Evolutionary conservation across 2,888 invertebrate species (phyloP).

Genomic region (Corbicula japonica): DNA sequence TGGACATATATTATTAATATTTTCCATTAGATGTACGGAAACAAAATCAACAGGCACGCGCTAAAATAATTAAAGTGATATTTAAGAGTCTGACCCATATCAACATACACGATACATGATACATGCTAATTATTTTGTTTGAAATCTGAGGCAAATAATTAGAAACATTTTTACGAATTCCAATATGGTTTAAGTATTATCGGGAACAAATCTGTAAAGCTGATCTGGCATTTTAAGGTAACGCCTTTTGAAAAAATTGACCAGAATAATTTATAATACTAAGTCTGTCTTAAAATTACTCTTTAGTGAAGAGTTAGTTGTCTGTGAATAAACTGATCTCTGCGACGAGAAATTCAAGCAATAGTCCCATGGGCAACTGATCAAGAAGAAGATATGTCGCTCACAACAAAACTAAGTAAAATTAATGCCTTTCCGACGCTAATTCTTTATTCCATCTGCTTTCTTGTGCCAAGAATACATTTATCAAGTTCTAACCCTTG

Average conservation of each 20-base stretch:
- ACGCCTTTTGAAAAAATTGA: slow-evolving; percentile 42
- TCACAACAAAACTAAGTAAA: slow-evolving; percentile 61
- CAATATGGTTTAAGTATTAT: slow-evolving; percentile 38
- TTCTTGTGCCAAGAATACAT: slow-evolving; percentile 54
- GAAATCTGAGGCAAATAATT: slow-evolving; percentile 42
- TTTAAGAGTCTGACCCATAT: too few species aligned
- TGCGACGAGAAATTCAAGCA: slow-evolving; percentile 22
- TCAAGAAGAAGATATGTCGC: slow-evolving; percentile 53
- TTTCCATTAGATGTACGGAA: too few species aligned
- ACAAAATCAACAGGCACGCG: slow-evolving; percentile 29
- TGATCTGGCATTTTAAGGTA: slow-evolving; percentile 23
- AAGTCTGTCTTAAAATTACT: slow-evolving; percentile 19
- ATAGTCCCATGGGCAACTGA: slow-evolving; percentile 49
- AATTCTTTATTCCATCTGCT: slow-evolving; percentile 63
- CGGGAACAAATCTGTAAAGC: slow-evolving; percentile 15
- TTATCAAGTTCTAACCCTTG: slow-evolving; percentile 58
- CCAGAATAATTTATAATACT: slow-evolving; percentile 36
- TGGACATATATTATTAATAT: too few species aligned
- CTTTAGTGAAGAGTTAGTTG: slow-evolving; percentile 19
- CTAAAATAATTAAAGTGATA: slow-evolving; percentile 27
- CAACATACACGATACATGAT: slow-evolving; percentile 25
- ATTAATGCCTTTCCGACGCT: slow-evolving; percentile 65
- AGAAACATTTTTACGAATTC: slow-evolving; percentile 37
- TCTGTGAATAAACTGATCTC: slow-evolving; percentile 35
- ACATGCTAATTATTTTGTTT: slow-evolving; percentile 42